Conservation (phyloP, 2,797 vertebrate species). For the Buceros bicornis region DNA sequence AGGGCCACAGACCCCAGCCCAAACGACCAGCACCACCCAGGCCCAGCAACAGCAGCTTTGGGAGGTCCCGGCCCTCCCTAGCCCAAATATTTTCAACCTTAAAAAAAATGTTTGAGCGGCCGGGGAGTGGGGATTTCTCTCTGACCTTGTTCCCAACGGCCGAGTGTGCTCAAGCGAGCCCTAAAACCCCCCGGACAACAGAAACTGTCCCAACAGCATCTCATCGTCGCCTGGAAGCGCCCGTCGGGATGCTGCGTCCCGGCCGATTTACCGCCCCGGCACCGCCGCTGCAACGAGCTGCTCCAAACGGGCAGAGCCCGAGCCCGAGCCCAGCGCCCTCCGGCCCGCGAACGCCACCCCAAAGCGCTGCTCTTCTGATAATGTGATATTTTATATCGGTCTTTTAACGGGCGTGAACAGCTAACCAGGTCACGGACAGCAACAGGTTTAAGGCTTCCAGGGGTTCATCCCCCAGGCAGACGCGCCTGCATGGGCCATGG, state of each 20-base stretch:
- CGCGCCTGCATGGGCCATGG: rapidly evolving
- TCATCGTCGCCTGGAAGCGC: rapidly evolving
- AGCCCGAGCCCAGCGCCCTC: rapidly evolving
- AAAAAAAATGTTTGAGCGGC: not conserved
- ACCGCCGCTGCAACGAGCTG: rapidly evolving
- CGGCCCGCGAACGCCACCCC: not conserved
- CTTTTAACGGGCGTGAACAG: no score
- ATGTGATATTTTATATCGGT: rapidly evolving
- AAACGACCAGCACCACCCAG: not conserved
- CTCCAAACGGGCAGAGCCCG: rapidly evolving
- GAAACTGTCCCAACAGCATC: not conserved
- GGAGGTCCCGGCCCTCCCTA: not conserved
- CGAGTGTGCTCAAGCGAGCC: not conserved
- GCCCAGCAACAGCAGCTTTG: no score
- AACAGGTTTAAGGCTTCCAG: not conserved
- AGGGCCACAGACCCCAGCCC: not conserved
- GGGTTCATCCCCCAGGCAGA: not conserved
- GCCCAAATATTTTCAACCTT: no score
- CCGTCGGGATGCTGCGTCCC: rapidly evolving
- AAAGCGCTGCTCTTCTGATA: not conserved
- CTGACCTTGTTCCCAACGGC: not conserved
- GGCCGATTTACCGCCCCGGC: not conserved
- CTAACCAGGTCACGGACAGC: not conserved
- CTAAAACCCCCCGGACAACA: not conserved
- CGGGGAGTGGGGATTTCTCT: not conserved